phyloP scores from a whole-genome alignment of 2,113 vertebrate species.

The Psilopsiagon aurifrons region DNA sequence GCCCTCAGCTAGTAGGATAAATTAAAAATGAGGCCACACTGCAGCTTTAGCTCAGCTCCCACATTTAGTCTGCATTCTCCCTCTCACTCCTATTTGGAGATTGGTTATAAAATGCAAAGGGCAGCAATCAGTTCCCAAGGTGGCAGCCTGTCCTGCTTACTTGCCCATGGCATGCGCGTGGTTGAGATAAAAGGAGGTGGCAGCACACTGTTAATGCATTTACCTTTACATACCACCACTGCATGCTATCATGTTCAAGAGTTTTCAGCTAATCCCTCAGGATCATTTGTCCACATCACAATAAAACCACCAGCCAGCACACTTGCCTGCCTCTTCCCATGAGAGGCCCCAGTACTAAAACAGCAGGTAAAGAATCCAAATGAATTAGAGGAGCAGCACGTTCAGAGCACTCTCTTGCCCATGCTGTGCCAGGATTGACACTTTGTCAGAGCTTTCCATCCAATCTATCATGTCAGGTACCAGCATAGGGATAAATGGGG shows the following conservation, averaged over 20 bases:
- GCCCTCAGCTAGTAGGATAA: not conserved
- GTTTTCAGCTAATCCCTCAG: not conserved
- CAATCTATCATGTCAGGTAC: not conserved
- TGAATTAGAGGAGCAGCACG: not conserved
- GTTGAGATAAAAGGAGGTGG: slow-evolving; percentile 26
- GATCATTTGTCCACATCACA: slow-evolving; percentile 34
- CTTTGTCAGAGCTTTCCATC: not conserved
- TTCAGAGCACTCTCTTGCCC: not conserved
- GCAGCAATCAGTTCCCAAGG: not conserved
- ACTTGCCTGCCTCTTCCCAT: not conserved
- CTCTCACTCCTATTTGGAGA: not conserved
- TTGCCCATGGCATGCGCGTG: not conserved
- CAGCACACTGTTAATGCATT: not conserved
- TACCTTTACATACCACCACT: not conserved
- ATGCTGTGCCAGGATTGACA: not conserved
- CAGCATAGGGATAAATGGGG: not conserved
- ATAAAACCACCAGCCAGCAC: slow-evolving; percentile 19
- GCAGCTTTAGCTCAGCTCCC: not conserved
- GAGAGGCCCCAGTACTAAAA: slow-evolving; percentile 45
- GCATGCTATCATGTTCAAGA: not conserved
- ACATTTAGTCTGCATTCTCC: not conserved
- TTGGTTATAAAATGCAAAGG: not conserved
- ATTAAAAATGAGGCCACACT: not conserved
- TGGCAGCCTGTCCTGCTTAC: not conserved
- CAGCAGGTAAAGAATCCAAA: slow-evolving; percentile 52